Conservation (phyloP, 1,140 invertebrate species). For the Eupeodes corollae region DNA sequence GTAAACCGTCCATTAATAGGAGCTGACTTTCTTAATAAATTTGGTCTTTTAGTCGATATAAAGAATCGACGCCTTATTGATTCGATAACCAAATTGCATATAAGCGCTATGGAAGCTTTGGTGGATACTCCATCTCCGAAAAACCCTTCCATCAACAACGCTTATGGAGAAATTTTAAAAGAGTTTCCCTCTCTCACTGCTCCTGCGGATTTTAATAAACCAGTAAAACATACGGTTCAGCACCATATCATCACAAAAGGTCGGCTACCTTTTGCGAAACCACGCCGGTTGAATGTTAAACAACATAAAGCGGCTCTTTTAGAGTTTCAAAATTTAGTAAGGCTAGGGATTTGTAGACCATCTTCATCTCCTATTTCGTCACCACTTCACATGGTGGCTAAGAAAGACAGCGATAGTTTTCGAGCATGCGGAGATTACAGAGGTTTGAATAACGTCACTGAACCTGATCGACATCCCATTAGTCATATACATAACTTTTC, state of each 20-base stretch:
- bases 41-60: conserved; percentile 24
- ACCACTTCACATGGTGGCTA: no score
- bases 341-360: conserved; percentile 23
- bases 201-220: neutral
- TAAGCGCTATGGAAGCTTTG: neutral
- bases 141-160: no score
- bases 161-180: no score
- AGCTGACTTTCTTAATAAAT: conserved; percentile 30
- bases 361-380: conserved; percentile 37
- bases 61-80: no score
- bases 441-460: conserved; percentile 29
- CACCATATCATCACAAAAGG: no score
- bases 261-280: conserved; percentile 16
- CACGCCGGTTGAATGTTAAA: no score
- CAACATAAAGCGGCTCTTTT: no score
- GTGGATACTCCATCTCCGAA: no score
- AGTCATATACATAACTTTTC: neutral
- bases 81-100: conserved; percentile 5
- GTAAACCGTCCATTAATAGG: conserved; percentile 31
- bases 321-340: conserved; percentile 10
- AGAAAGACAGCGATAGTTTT: conserved; percentile 26
- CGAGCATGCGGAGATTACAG: conserved; percentile 39
- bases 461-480: conserved; percentile 3
- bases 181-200: conserved; percentile 25
- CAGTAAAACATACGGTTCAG: neutral